These are phyloP conservation scores for Drosophila neocordata DNA, from an alignment of 1,140 invertebrate species.

Conservation along the genomic window DNA sequence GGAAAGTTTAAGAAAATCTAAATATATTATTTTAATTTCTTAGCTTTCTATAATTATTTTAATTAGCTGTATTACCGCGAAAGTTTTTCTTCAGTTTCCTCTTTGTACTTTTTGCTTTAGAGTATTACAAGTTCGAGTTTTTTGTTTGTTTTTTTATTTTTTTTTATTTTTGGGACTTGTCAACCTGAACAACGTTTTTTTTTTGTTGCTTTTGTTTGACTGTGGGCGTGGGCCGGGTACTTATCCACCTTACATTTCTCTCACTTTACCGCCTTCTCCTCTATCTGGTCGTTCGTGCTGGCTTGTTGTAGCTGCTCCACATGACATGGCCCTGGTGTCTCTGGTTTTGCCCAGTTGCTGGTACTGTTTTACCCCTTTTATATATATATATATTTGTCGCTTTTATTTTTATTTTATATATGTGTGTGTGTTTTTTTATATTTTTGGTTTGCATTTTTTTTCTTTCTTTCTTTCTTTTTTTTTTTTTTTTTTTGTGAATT, in stretches of 20 bases:
- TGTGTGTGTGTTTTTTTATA: neutral
- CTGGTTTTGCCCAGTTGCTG: constrained; percentile 37
- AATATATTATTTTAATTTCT: too few species aligned
- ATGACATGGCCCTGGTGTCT: constrained; percentile 29
- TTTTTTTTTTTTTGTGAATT: constrained; percentile 36
- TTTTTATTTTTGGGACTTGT: neutral
- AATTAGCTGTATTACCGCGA: too few species aligned
- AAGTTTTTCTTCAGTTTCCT: too few species aligned
- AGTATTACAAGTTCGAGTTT: neutral
- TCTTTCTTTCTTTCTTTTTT: neutral
- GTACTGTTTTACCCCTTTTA: constrained; percentile 24
- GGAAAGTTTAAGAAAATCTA: too few species aligned
- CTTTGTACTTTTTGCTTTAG: neutral
- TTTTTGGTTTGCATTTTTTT: neutral
- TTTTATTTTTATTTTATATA: neutral
- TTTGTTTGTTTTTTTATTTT: neutral
- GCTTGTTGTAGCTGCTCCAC: constrained; percentile 30
- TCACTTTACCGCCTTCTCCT: neutral
- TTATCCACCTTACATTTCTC: neutral
- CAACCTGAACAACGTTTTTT: constrained; percentile 1
- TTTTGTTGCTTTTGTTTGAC: neutral
- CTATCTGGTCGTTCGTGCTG: constrained; percentile 11
- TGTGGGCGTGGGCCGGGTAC: neutral
- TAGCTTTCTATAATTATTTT: too few species aligned
- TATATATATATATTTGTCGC: neutral